Evolutionary conservation across 1,140 invertebrate genomes (phyloP).

Genomic region (Drosophila miranda): DNA sequence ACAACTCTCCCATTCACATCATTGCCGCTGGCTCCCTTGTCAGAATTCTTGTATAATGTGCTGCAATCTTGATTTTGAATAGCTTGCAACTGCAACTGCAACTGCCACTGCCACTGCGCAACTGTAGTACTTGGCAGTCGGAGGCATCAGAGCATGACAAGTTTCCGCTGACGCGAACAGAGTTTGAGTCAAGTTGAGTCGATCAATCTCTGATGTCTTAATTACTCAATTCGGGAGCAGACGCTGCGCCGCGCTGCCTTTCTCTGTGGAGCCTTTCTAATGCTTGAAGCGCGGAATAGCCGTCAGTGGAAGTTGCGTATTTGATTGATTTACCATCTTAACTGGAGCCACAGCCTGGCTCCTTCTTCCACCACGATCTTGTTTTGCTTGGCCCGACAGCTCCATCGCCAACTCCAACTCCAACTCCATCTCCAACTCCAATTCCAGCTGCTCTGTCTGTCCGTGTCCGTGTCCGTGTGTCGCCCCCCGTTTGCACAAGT

Average conservation of each 20-base stretch:
- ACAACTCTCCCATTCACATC: conserved; percentile 7
- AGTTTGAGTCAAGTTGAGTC: conserved; percentile 23
- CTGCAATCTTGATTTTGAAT: conserved; percentile 51
- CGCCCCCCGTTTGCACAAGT: conserved; percentile 58
- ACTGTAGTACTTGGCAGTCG: conserved; percentile 15
- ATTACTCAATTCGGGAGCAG: conserved; percentile 65
- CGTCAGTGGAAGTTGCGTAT: conserved; percentile 45
- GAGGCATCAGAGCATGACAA: conserved; percentile 47
- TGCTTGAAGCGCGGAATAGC: conserved; percentile 13
- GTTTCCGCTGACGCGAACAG: conserved; percentile 25
- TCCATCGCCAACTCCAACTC: no score
- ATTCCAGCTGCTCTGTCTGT: conserved; percentile 19
- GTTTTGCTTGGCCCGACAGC: conserved; percentile 15
- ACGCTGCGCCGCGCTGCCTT: conserved; percentile 30
- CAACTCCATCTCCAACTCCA: background rate
- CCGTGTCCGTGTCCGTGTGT: conserved; percentile 8
- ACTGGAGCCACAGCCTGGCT: conserved; percentile 24
- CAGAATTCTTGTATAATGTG: conserved; percentile 41
- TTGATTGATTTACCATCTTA: conserved; percentile 71
- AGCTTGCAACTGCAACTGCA: conserved; percentile 21
- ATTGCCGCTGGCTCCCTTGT: background rate
- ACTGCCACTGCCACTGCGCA: conserved; percentile 23
- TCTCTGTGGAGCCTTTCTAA: conserved; percentile 41
- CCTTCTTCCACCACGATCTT: conserved; percentile 36
- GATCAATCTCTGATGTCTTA: conserved; percentile 58